Percentiles rank a stretch among this genome's conserved stretches.
These are phyloP conservation scores for Mastigias papua DNA, from an alignment of 30 jellyfish, hydroid and myxozoan species.

Conservation along the genomic window DNA sequence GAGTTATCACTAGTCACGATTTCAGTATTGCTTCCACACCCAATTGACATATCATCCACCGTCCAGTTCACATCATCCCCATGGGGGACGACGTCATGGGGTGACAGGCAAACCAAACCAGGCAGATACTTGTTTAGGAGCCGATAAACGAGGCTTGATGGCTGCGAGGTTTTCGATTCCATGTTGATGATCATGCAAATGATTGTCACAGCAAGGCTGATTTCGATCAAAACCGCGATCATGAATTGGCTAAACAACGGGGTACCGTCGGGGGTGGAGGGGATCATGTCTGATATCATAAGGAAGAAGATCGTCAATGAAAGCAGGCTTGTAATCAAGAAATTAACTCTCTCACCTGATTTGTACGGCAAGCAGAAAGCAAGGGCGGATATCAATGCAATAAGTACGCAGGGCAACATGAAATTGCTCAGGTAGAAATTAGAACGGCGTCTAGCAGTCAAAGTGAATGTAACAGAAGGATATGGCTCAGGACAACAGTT, in stretches of 20 bases:
- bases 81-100: neutral
- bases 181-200: conserved; percentile 16
- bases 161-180: conserved; percentile 20
- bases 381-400: conserved; percentile 65
- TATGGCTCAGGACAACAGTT: conserved; percentile 82
- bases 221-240: conserved; percentile 46
- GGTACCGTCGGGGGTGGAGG: conserved; percentile 73
- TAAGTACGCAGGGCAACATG: conserved; percentile 70
- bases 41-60: neutral
- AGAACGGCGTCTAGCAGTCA: conserved; percentile 49
- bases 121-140: neutral
- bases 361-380: conserved; percentile 72
- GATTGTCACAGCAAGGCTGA: conserved; percentile 21
- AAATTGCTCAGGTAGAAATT: conserved; percentile 63
- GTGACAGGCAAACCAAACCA: conserved; percentile 4
- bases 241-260: conserved; percentile 57
- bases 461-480: conserved; percentile 52
- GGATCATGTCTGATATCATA: conserved; percentile 71
- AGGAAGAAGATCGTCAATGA: conserved; percentile 64
- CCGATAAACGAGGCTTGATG: conserved; percentile 13
- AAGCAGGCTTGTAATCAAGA: conserved; percentile 66
- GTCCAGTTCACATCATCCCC: neutral
- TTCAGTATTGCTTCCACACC: neutral
- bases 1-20: neutral
- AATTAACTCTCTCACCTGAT: conserved; percentile 69